Evolutionary conservation across 2,888 invertebrate species (phyloP), one percentile per base, ranked within the genome.

Genomic region (Mayetiola destructor): DNA sequence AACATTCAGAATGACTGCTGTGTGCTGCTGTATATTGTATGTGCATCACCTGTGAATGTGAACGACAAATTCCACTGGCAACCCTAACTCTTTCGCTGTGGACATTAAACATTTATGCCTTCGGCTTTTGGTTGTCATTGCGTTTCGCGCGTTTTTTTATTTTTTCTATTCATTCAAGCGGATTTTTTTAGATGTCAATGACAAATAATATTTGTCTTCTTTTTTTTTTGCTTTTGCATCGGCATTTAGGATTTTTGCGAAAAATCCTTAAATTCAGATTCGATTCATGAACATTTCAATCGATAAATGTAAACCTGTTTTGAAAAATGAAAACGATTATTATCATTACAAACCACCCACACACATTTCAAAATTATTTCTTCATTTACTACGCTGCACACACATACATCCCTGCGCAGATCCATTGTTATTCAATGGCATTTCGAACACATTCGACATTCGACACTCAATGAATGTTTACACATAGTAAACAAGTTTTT

Each of bases 141-240:
- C 23, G 16, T 48, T 48, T 48, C 48, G 48, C 48, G 48, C 48
- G 48, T 48, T 48, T 48, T 48, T 48, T 14, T 48, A 48, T 48
- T 27, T 16, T 14, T 6, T 23, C 12, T 9, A 2, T 48, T 27
- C 48, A 27, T 27, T 48, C 48, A 48, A 27, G 12, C 12, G 32
- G n/a, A n/a, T n/a, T 32, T 12, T 32, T 32, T 32, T n/a, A 27
- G 16, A 48, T 32, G 32, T 12, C 12, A 9, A 8, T 8, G 12
- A 32, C 6, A 32, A 32, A 32, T 32, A n/a, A n/a, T n/a, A n/a
- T n/a, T n/a, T n/a, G n/a, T n/a, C n/a, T n/a, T n/a, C n/a, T n/a
- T n/a, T n/a, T n/a, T n/a, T n/a, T n/a, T n/a, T n/a, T n/a, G n/a
- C n/a, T n/a, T n/a, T n/a, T n/a, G n/a, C n/a, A n/a, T n/a, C n/a